Evolutionary conservation across 2,113 vertebrate species (phyloP), one percentile per base, ranked within the genome.

Genomic region (Paradoxurus hermaphroditus): DNA sequence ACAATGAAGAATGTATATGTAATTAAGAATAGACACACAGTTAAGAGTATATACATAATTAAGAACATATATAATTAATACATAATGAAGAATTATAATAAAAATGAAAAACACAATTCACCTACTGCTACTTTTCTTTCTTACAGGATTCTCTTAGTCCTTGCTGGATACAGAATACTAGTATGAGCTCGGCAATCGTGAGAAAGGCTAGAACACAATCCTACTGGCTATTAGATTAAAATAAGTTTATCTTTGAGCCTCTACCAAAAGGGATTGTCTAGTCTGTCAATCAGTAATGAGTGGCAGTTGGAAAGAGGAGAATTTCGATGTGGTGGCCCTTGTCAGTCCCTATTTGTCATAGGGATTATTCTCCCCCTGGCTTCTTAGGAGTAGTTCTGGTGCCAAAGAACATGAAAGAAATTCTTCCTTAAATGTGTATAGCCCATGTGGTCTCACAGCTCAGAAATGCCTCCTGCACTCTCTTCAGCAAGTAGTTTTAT

Each of bases 401-500:
- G 31, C 21, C 92, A 84, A 87, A 96, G 88, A 46, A 56, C 75
- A 59, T 56, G 51, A 85, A 82, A 68, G 83, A 95, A 82, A 96
- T 93, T 86, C 41, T 59, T 49, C 10, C 27, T 23, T 87, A 95
- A 79, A 82, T 97, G 86, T 94, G 62, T 93, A 59, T 90, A 59
- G 56, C 75, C 19, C 77, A 51, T 94, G 36, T 13, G 68, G 87
- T 96, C 56, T 31, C 86, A 97, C 39, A 81, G 36, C 78, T 97
- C 59, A 72, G 67, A 95, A 93, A 96, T 89, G 82, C 63, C 91
- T 86, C 75, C 96, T 83, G n/a, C 79, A 86, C 88, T 44, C 65
- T 97, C 82, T 96, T 93, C 90, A 97, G 91, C 63, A 81, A 96
- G 90, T 73, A 94, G 91, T 93, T 93, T 97, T 98, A 91, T 97